A percentile compares a stretch with the other conserved stretches of the same genome.
Evolutionary conservation across 2,113 vertebrate genomes (phyloP).

Genomic region (Prionailurus viverrinus): DNA sequence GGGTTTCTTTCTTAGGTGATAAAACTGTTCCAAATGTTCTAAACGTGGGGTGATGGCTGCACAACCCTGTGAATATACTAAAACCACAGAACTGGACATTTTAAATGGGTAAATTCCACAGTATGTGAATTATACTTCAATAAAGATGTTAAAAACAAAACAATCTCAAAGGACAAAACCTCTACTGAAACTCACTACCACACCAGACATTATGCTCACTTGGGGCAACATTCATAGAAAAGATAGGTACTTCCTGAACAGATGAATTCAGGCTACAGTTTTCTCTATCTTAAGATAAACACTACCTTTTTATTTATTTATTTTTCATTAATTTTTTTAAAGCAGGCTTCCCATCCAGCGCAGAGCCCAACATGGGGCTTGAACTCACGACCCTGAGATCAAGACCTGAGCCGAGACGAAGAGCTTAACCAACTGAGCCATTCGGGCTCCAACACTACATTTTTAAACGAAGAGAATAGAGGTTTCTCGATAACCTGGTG

Average conservation of each 20-base stretch:
- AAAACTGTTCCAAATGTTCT: background rate
- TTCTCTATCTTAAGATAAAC: slow-evolving; percentile 5
- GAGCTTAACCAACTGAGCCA: too few relatives aligned
- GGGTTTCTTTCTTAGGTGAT: background rate
- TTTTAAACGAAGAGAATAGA: background rate
- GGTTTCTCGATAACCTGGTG: background rate
- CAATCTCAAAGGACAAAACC: slow-evolving; percentile 28
- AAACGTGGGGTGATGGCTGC: background rate
- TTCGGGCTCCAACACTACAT: background rate
- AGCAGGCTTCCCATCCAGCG: too few relatives aligned
- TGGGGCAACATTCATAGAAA: background rate
- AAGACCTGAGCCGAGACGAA: too few relatives aligned
- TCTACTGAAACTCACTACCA: background rate
- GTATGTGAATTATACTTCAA: background rate
- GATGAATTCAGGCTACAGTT: background rate
- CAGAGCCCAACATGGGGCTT: too few relatives aligned
- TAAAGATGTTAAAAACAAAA: background rate
- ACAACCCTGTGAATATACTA: background rate
- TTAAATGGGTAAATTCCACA: background rate
- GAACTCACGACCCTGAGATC: too few relatives aligned
- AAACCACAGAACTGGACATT: background rate
- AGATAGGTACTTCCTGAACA: background rate
- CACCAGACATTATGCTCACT: background rate
- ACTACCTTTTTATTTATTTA: background rate
- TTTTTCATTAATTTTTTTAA: too few relatives aligned